Percentiles rank a stretch among this genome's conserved stretches.
phyloP scores from a whole-genome alignment of 1,140 invertebrate species.

The Cepaea nemoralis region DNA sequence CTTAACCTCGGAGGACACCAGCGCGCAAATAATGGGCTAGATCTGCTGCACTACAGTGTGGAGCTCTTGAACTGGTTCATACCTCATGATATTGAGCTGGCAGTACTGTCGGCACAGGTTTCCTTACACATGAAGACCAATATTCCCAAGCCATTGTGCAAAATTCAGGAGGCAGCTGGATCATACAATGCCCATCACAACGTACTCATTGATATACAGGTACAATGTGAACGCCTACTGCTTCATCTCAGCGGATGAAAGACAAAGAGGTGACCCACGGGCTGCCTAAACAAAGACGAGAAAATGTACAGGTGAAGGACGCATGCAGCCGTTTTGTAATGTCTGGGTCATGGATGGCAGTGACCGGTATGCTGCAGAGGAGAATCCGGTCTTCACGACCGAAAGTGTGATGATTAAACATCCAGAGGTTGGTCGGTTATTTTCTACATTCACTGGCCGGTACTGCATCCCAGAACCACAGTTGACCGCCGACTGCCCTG shows the following conservation, averaged over 20 bases:
- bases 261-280: background rate
- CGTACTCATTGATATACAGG: slow-evolving; percentile 1
- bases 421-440: slow-evolving; percentile 78
- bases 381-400: slow-evolving; percentile 76
- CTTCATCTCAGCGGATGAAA: background rate
- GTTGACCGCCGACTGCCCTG: slow-evolving; percentile 79
- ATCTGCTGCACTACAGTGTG: background rate
- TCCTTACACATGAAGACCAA: background rate
- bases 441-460: slow-evolving; percentile 77
- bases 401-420: slow-evolving; percentile 73
- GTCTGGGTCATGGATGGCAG: slow-evolving; percentile 81
- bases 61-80: background rate
- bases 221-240: background rate
- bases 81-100: background rate
- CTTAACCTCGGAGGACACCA: background rate
- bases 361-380: slow-evolving; percentile 81
- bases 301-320: slow-evolving; percentile 60
- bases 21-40: background rate
- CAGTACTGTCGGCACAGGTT: background rate
- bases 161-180: slow-evolving; percentile 2
- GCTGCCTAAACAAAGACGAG: background rate
- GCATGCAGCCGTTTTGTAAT: slow-evolving; percentile 82
- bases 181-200: background rate
- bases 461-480: slow-evolving; percentile 80
- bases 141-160: background rate